Evolutionary conservation across 2,797 vertebrate genomes (phyloP), one percentile per base, ranked within the genome.

Genomic region (Enteromius fasciolatus): DNA sequence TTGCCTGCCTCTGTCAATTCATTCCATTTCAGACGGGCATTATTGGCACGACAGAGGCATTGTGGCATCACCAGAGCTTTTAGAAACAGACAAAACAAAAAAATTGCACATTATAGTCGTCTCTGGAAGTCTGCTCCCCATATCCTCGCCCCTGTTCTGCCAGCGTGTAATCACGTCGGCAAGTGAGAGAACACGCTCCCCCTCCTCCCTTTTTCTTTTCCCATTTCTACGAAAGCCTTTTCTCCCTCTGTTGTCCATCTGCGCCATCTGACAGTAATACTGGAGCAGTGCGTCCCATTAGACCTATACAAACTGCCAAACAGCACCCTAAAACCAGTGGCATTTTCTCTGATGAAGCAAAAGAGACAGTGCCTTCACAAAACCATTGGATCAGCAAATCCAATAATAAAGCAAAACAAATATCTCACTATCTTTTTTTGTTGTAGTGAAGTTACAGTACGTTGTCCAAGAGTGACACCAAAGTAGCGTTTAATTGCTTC

Each of bases 21-120:
- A 93, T 90, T 94, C 94, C 90, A 93, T 94, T 93, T 94, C 89
- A 92, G 91, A 91, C 87, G 76, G 89, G 88, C 90, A 89, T 93
- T 90, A 91, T 93, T 94, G 93, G 92, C 92, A 92, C 88, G 86
- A 89, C 87, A 67, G 87, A 89, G 74, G 89, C 90, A 90, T 90
- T 91, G 87, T 90, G 54, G 54, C 54, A 59, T 25, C 54, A 25
- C 54, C n/a, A 59, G 54, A 59, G 54, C 54, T 59, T 59, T 59
- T 25, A 59, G 10, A 25, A 59, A 59, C n/a, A 59, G 54, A 57
- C 54, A 64, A 52, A 18, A 44, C 10, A 48, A 70, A 75, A 67
- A 31, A 46, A 87, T 83, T 84, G 85, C 78, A 90, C 86, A 87
- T 90, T 90, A 91, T 91, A 92, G 90, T 88, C 86, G 73, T 86